Evolutionary conservation across 2,797 vertebrate genomes (phyloP).

Genomic region (Tarsius wallacei): DNA sequence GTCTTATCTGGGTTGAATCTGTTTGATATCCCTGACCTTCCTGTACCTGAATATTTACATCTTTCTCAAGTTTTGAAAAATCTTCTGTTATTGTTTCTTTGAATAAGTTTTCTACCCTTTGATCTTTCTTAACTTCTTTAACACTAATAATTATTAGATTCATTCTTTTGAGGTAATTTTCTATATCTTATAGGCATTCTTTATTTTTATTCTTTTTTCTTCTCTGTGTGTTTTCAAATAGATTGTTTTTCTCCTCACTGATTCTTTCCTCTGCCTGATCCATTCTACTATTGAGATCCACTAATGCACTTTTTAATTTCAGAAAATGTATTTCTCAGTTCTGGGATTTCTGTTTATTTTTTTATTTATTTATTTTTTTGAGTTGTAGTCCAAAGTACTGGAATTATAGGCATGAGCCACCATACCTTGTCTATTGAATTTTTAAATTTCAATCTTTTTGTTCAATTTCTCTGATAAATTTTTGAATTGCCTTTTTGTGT

Average conservation of each 20-base stretch:
- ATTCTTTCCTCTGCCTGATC: not conserved
- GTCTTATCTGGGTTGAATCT: not conserved
- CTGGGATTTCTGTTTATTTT: not conserved
- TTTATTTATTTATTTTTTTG: no score
- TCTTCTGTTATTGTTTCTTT: not conserved
- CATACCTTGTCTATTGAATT: no score
- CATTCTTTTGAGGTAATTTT: not conserved
- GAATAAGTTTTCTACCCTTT: not conserved
- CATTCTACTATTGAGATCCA: not conserved
- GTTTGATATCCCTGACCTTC: not conserved
- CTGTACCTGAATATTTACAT: not conserved
- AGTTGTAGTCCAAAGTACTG: no score
- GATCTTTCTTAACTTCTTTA: not conserved
- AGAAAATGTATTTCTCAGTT: not conserved
- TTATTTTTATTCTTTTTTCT: not conserved
- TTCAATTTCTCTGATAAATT: not conserved
- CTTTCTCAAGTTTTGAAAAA: not conserved
- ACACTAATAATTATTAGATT: not conserved
- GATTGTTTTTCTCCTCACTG: not conserved
- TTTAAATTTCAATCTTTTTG: not conserved
- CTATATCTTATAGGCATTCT: not conserved
- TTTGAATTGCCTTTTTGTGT: not conserved
- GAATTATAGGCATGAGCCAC: no score
- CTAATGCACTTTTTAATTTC: not conserved
- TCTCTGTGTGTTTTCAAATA: not conserved